A percentile compares a stretch with the other conserved stretches of the same genome.
phyloP scores from a whole-genome alignment of 2,113 vertebrate species.

The Ia io region DNA sequence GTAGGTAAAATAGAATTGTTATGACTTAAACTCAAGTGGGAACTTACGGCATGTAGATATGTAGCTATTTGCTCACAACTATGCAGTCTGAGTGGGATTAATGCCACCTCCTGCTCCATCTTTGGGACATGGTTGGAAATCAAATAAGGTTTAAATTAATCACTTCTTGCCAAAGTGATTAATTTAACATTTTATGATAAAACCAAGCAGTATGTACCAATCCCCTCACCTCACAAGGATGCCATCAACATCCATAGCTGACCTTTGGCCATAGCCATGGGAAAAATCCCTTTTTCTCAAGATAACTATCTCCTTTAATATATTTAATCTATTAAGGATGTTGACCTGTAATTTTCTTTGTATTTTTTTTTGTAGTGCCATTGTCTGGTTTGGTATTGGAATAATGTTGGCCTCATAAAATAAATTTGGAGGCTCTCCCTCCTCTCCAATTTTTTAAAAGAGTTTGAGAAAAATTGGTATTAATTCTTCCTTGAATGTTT shows the following conservation, averaged over 20 bases:
- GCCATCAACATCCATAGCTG: not conserved
- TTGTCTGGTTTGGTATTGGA: not conserved
- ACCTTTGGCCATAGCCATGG: not conserved
- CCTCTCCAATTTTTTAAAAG: not conserved
- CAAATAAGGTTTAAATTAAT: not conserved
- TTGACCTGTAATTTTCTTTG: not conserved
- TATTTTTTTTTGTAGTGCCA: too few relatives aligned
- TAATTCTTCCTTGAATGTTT: not conserved
- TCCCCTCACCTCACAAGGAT: fast-evolving
- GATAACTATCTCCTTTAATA: not conserved
- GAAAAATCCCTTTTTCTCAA: not conserved
- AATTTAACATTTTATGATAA: not conserved
- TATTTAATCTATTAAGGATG: not conserved
- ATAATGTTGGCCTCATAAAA: not conserved
- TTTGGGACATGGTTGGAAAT: not conserved
- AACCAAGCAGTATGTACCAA: not conserved
- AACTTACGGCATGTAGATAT: not conserved
- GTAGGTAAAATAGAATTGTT: not conserved
- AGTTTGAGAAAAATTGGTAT: not conserved
- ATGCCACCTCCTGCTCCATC: not conserved
- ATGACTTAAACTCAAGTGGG: not conserved
- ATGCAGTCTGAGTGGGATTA: fast-evolving
- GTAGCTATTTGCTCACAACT: not conserved
- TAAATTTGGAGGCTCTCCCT: not conserved
- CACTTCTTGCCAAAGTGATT: not conserved